Evolutionary conservation across 2,888 invertebrate genomes (phyloP), one percentile per base, ranked within the genome.

Genomic region (Agrilus cyanescens): DNA sequence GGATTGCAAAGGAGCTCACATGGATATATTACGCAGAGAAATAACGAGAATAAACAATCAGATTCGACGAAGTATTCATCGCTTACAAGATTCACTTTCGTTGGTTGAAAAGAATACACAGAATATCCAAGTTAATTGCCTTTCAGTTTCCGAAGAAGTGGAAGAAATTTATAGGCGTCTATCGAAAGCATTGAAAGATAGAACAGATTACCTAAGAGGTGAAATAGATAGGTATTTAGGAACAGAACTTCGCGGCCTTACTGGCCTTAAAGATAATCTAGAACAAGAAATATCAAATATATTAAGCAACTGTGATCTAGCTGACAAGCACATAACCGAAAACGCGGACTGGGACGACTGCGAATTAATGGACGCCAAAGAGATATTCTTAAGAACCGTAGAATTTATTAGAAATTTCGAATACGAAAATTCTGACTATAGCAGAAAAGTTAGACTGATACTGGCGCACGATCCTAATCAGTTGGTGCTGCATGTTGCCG

Each of bases 261-360:
- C 83, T 43, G 80, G 85, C 51, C 75, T 95, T 40, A 91, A 93
- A 69, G 91, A 91, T 66, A 94, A 91, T 68, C 72, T 97, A 56
- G 94, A 95, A 65, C 78, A 85, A 63, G 97, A 98, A 70, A 85
- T 95, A 62, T 80, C 84, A 53, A 97, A 96, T 69, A 91, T 97
- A 58, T 80, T 85, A 61, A 93, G 94, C 63, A 97, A 96, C 68
- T 95, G 95, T 70, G 95, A 96, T 66, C 74, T 94, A 60, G 90
- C 91, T 38, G 95, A 96, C 67, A 91, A 91, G 65, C 86, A 91
- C 62, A 89, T 93, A 75, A 86, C 82, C 59, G 87, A 88, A 54
- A 83, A 82, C 49, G 60, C 61, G 2, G 84, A 89, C 32, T 90
- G 93, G 84, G 90, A 94, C 56, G 89, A 93, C 57, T 85, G 87